Conservation (phyloP, 2,113 vertebrate genomes). For the Athene cunicularia region DNA sequence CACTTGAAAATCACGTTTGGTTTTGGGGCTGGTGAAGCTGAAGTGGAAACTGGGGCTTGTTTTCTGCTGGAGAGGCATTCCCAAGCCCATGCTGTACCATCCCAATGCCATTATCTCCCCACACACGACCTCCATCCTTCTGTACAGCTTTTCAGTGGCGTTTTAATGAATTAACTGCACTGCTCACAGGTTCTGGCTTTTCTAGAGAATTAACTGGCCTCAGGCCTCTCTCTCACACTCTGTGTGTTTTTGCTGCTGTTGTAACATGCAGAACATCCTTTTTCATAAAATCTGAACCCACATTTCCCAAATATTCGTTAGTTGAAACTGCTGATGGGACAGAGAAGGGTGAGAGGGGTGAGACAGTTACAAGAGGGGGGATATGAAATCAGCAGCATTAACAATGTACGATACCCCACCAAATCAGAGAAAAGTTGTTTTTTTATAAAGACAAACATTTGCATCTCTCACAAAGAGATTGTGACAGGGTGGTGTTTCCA, state of each 20-base stretch:
- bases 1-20: background rate
- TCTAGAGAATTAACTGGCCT: background rate
- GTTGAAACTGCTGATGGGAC: background rate
- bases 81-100: background rate
- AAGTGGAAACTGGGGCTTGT: background rate
- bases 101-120: background rate
- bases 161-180: background rate
- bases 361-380: no score
- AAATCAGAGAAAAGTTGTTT: background rate
- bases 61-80: background rate
- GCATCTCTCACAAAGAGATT: background rate
- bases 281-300: background rate
- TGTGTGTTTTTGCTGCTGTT: background rate
- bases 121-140: accelerated
- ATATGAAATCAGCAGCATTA: background rate
- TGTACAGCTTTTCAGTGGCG: accelerated
- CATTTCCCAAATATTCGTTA: background rate
- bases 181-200: background rate
- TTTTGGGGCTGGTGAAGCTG: background rate
- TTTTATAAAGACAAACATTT: background rate
- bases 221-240: background rate
- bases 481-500: background rate
- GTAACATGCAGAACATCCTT: background rate
- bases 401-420: accelerated
- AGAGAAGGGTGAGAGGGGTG: background rate